Base-by-base conservation (phyloP, 2,113 vertebrate species). In the Ciconia boyciana region DNA sequence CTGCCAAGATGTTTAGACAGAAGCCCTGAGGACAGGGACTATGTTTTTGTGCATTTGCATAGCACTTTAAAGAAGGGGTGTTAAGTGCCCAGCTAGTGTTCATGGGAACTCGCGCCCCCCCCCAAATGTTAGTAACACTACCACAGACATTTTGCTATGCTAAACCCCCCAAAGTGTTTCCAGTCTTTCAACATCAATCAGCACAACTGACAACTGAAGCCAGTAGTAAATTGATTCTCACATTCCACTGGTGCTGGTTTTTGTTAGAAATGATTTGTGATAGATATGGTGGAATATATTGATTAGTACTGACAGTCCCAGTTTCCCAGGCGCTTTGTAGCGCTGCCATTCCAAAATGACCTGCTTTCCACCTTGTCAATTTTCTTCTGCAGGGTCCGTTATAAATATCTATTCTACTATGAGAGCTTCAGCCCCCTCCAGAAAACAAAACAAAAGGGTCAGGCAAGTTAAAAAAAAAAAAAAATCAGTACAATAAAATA, bases 221-320 rank as follows among this genome's bases (percentile, higher is more conserved):
- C 92, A 60, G 85, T 87, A 89, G 86, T 95, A 96, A 97, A 94
- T 80, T 94, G 94, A 96, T 95, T 96, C 93, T 93, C 85, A 64
- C 89, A 89, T 97, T 96, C 90, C 88, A 83, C 74, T 68, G 83
- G 78, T 92, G 94, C 82, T 15, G 13, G 82, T 62, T 91, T 92
- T 94, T 95, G 93, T 96, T 97, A 96, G 91, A 90, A 95, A 94
- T 96, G 10, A 95, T 94, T 96, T 97, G 93, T 94, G 95, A 95
- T 95, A 91, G 90, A 96, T 96, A 96, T 34, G 43, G 89, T 95
- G 94, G 83, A 97, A 95, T 93, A 94, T 96, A 97, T 95, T 96
- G 97, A 97, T 97, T 94, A 84, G 92, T 95, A 87, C 83, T 95
- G 97, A 97, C 97, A 96, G 95, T 93, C 95, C 89, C 85, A 94